These are phyloP conservation scores for Bradysia coprophila DNA, from an alignment of 1,140 invertebrate species.

Conservation along the genomic window DNA sequence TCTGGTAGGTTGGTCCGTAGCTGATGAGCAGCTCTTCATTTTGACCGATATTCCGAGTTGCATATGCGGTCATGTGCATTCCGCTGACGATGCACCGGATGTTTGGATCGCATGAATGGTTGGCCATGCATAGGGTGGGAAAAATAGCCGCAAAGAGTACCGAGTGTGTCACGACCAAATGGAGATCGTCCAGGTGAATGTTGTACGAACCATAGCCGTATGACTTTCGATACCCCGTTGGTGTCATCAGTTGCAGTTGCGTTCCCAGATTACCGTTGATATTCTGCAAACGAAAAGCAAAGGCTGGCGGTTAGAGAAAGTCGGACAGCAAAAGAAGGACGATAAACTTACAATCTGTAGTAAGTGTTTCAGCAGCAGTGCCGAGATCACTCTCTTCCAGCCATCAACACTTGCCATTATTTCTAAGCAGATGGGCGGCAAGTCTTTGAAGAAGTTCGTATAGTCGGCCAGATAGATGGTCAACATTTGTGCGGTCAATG, in stretches of 20 bases:
- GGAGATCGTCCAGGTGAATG: too few relatives aligned
- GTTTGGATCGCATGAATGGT: conserved; percentile 4
- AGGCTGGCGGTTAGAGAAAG: too few relatives aligned
- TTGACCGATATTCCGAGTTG: conserved; percentile 13
- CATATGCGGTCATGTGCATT: conserved; percentile 3
- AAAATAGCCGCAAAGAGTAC: conserved; percentile 5
- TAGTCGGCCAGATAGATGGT: background rate
- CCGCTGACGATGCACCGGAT: conserved; percentile 1
- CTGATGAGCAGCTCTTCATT: conserved; percentile 20
- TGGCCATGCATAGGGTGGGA: conserved; percentile 2
- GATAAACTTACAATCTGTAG: conserved; percentile 1
- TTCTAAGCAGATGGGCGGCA: background rate
- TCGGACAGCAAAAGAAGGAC: too few relatives aligned
- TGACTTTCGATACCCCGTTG: too few relatives aligned
- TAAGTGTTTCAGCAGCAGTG: conserved; percentile 2
- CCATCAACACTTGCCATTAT: background rate
- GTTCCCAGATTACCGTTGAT: too few relatives aligned
- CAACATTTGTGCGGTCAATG: conserved; percentile 3
- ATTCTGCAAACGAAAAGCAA: too few relatives aligned
- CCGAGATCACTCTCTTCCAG: background rate
- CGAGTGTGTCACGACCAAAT: too few relatives aligned
- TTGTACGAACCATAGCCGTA: too few relatives aligned
- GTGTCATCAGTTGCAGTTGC: too few relatives aligned
- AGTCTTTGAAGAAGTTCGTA: conserved; percentile 1
- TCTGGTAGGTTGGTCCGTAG: conserved; percentile 17